These are phyloP conservation scores for Cherax quadricarinatus DNA, from an alignment of 1,140 invertebrate species.

Conservation along the genomic window DNA sequence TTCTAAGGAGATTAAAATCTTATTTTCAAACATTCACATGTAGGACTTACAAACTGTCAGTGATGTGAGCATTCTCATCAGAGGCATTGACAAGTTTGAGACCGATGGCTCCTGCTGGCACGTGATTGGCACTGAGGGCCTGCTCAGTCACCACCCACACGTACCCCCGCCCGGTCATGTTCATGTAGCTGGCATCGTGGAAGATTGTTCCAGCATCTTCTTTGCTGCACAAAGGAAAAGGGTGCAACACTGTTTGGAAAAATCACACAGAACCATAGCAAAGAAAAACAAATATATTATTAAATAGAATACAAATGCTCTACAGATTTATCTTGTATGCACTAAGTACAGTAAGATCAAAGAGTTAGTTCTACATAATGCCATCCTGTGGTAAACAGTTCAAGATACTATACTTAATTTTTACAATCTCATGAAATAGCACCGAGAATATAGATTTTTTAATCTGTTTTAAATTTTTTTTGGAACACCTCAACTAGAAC, in stretches of 20 bases:
- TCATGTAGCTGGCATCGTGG: conserved; percentile 88
- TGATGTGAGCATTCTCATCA: conserved; percentile 92
- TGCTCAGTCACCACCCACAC: conserved; percentile 99
- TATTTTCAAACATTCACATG: background rate
- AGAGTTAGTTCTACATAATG: no score
- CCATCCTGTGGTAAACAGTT: no score
- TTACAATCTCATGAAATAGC: no score
- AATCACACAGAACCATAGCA: background rate
- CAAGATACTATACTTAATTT: no score
- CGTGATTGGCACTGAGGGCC: conserved; percentile 89
- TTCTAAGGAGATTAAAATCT: no score
- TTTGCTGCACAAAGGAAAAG: conserved; percentile 81
- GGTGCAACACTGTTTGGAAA: background rate
- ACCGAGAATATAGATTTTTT: no score
- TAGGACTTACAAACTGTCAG: conserved; percentile 87
- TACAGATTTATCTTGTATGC: no score
- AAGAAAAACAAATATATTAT: no score
- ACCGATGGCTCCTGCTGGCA: conserved; percentile 91
- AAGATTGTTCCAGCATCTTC: conserved; percentile 94
- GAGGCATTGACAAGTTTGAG: conserved; percentile 91
- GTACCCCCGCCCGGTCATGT: conserved; percentile 93
- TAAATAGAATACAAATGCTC: no score
- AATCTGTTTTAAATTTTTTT: no score
- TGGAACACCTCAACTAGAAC: no score
- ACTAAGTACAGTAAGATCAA: no score